phyloP scores from a whole-genome alignment of 2,888 invertebrate genomes.

The Coenonympha arcania region DNA sequence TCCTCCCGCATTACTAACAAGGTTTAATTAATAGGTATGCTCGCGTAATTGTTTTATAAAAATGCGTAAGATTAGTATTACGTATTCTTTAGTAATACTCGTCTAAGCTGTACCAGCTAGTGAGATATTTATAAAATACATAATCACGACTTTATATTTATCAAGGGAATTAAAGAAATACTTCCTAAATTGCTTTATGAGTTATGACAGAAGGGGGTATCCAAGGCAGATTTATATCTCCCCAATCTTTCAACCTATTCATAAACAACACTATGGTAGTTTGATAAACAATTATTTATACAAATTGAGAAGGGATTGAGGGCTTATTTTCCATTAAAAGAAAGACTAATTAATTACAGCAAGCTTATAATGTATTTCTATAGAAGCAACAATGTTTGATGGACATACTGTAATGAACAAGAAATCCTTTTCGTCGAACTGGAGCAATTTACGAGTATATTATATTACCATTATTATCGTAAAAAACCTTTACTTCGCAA shows the following conservation, averaged over 20 bases:
- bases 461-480: neutral
- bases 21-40: neutral
- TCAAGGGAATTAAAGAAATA: too few relatives aligned
- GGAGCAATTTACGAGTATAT: neutral
- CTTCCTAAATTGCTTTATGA: too few relatives aligned
- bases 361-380: neutral
- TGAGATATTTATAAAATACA: too few relatives aligned
- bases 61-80: neutral
- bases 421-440: neutral
- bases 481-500: neutral
- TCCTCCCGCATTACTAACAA: neutral
- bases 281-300: too few relatives aligned
- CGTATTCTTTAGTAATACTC: too few relatives aligned
- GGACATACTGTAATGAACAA: neutral
- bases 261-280: too few relatives aligned
- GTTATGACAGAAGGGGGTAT: neutral
- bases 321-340: too few relatives aligned
- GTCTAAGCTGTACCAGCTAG: too few relatives aligned
- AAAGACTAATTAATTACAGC: neutral
- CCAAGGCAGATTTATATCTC: neutral
- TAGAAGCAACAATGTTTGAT: neutral
- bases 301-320: too few relatives aligned
- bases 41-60: neutral
- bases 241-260: neutral
- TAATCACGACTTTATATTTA: too few relatives aligned